phyloP scores from a whole-genome alignment of 2,797 vertebrate species.

The Sorex maritimensis region DNA sequence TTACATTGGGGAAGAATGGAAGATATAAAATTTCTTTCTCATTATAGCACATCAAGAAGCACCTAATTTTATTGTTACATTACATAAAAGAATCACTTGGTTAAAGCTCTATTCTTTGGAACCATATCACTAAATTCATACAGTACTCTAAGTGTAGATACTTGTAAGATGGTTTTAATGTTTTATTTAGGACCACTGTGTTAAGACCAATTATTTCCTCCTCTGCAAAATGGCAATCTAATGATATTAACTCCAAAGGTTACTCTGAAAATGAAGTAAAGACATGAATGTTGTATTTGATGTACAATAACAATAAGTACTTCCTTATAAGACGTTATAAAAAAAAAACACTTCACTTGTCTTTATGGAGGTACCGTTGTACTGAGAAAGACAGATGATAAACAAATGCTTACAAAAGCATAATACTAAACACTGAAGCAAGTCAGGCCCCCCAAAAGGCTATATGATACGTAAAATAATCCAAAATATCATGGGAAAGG shows the following conservation, averaged over 20 bases:
- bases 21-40: not conserved
- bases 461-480: not conserved
- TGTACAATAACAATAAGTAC: not conserved
- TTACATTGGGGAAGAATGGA: not conserved
- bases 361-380: not conserved
- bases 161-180: not conserved
- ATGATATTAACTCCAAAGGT: conserved; percentile 4
- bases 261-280: conserved; percentile 12
- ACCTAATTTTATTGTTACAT: not conserved
- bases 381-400: not conserved
- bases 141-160: not conserved
- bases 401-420: conserved; percentile 7
- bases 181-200: not conserved
- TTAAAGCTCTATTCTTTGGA: not conserved
- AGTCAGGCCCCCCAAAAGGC: not conserved
- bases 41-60: not conserved
- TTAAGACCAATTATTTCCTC: not conserved
- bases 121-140: not conserved
- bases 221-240: not conserved
- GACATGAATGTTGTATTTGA: not conserved
- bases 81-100: not conserved
- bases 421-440: not conserved
- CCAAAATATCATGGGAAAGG: not conserved
- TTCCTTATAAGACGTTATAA: too few species aligned
- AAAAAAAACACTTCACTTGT: not conserved